Evolutionary conservation across 2,113 vertebrate genomes (phyloP).

Genomic region (Australoheros scitulus): DNA sequence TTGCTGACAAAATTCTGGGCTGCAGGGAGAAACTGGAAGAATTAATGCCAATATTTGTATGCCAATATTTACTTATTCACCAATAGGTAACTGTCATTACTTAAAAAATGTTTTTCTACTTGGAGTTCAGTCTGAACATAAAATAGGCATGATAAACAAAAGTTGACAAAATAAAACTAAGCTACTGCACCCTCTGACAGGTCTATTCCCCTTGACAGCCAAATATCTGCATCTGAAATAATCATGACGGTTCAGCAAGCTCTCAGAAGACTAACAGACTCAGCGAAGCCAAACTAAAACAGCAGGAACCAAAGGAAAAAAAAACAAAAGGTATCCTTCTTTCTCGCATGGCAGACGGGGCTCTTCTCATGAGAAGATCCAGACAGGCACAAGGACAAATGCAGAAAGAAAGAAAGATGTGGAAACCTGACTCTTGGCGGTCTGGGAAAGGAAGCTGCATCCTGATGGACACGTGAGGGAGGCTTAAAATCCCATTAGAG

Average conservation of each 20-base stretch:
- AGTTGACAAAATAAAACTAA: not conserved
- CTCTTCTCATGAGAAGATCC: conserved; percentile 25
- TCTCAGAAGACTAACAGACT: conserved; percentile 16
- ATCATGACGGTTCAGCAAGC: conserved; percentile 22
- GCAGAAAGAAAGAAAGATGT: conserved; percentile 10
- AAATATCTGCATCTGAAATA: conserved; percentile 36
- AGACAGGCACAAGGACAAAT: conserved; percentile 8
- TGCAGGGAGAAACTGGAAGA: not conserved
- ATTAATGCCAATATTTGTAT: not conserved
- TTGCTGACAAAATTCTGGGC: not conserved
- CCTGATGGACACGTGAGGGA: conserved; percentile 60
- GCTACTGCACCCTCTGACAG: not conserved
- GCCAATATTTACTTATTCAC: not conserved
- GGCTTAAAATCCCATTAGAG: conserved; percentile 72
- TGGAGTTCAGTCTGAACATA: not conserved
- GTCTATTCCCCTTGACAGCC: conserved; percentile 4
- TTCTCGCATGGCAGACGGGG: not conserved
- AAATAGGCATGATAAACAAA: conserved; percentile 2
- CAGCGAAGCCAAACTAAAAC: not conserved
- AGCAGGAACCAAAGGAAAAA: not conserved
- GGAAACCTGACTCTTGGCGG: conserved; percentile 33
- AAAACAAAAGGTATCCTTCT: not conserved
- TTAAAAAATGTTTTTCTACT: not conserved
- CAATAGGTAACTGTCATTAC: not conserved
- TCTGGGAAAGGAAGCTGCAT: conserved; percentile 43